Base-by-base conservation (phyloP, 2,888 invertebrate genomes). In the Platycnemis pennipes region DNA sequence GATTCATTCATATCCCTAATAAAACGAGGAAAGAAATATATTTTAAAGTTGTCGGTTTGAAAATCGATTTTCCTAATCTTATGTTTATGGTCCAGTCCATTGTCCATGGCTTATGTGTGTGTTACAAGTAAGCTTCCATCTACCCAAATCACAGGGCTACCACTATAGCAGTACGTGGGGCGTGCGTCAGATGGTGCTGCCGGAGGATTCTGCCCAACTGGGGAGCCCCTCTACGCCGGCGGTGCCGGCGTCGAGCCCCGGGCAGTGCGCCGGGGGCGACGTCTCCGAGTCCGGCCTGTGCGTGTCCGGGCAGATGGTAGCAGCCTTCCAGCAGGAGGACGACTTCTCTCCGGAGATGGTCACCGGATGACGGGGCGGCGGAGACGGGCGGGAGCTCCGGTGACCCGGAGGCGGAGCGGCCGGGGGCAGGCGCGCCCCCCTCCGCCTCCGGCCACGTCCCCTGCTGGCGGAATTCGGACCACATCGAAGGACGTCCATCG, bases 331-430 rank as follows among this genome's bases (percentile, higher is more conserved):
- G 86, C 44, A 94, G 11, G 95, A 95, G 56, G 94, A 95, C 13
- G 95, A 95, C 42, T 94, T 95, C 91, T 94, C 94, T 8, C 94
- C 94, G 5, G 95, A 95, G 16, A 88, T 95, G 46, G 88, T 94
- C 89, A 94, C 95, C 8, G 95, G 91, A 91, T 91, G 91, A 91
- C 91, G 63, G 13, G 7, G 19, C 44, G 42, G 56, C 42, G 44
- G 26, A 1, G 44, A 11, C 42, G 91, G 91, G 44, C 44, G 63
- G 22, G 91, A 91, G 63, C 44, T 69, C n/a, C 91, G 91, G 63
- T 69, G 91, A 91, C 44, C 91, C 88, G 31, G 49, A 49, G 87
- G 87, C 26, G 26, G n/a, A 37, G 16, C 45, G 8, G 45, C 45
- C 87, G 44, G 87, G 22, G 45, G 87, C 86, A 19, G 42, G 86